Conservation (phyloP, 2,888 invertebrate species). For the Chymomyza amoena region DNA sequence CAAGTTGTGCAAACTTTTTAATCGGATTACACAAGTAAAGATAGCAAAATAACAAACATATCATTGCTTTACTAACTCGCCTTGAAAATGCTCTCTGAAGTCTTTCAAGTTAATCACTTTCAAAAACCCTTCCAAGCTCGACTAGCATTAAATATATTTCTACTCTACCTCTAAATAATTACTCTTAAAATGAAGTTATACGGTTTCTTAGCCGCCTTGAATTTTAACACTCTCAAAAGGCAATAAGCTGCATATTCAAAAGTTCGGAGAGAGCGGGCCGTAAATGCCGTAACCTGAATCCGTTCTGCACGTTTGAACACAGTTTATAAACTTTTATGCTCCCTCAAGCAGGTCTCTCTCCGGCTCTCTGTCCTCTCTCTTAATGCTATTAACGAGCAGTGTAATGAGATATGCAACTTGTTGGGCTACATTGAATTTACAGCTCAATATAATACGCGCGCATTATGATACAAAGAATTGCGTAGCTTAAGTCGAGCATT, state of each 20-base stretch:
- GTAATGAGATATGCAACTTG: not conserved
- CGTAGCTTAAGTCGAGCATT: no score
- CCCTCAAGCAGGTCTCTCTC: not conserved
- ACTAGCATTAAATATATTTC: no score
- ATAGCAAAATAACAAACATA: no score
- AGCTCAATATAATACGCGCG: not conserved
- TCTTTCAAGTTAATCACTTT: no score
- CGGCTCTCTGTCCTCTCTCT: no score
- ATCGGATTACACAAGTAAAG: no score
- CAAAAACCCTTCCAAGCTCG: no score
- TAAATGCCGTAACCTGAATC: not conserved
- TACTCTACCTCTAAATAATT: no score
- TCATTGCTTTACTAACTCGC: no score
- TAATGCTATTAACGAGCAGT: not conserved
- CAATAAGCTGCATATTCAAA: not conserved
- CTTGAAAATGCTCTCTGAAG: no score
- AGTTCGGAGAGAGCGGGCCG: not conserved
- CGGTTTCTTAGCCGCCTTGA: not conserved
- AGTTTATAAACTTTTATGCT: not conserved
- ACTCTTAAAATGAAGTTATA: not conserved
- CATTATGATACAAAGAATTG: not conserved
- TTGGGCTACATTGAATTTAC: not conserved
- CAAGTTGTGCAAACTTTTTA: no score
- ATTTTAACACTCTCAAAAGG: not conserved
- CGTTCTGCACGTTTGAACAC: not conserved